Conservation (phyloP, 37 sponge, comb jelly and placozoan genomes). For the Sycon ciliatum region DNA sequence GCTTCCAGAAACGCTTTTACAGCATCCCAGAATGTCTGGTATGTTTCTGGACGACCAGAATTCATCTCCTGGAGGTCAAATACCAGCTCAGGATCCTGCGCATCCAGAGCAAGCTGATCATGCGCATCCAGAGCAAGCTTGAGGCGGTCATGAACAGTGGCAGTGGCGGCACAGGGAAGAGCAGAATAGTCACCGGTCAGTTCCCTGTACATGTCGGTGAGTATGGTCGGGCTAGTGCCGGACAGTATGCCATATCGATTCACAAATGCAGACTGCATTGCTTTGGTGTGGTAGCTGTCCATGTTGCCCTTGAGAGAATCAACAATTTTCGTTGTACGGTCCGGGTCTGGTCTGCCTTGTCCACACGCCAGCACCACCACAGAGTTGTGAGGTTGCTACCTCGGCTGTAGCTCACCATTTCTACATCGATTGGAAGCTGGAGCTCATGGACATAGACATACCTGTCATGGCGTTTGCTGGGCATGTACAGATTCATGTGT, state of each 20-base stretch:
- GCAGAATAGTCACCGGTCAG: slow-evolving; percentile 18
- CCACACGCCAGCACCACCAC: no score
- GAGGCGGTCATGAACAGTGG: slow-evolving; percentile 19
- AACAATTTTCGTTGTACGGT: no score
- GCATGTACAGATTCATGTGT: no score
- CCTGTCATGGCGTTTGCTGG: no score
- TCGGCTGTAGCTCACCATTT: no score
- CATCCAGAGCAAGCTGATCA: no score
- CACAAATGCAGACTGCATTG: slow-evolving; percentile 29
- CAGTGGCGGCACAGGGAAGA: slow-evolving; percentile 13
- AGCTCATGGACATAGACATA: no score
- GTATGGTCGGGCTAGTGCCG: not conserved
- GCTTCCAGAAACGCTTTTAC: no score
- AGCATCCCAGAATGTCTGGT: slow-evolving; percentile 10
- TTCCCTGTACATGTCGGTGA: slow-evolving; percentile 2
- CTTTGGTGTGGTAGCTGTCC: slow-evolving; percentile 28
- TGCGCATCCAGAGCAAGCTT: slow-evolving; percentile 19
- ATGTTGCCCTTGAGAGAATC: no score
- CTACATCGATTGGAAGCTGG: no score
- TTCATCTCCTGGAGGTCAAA: slow-evolving; percentile 26
- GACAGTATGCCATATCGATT: not conserved
- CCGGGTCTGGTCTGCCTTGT: no score
- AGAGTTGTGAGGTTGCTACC: no score
- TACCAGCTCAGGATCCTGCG: slow-evolving; percentile 23
- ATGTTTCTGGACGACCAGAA: slow-evolving; percentile 15